These are phyloP conservation scores for Argopecten irradians DNA, from an alignment of 1,140 invertebrate species.

Conservation along the genomic window DNA sequence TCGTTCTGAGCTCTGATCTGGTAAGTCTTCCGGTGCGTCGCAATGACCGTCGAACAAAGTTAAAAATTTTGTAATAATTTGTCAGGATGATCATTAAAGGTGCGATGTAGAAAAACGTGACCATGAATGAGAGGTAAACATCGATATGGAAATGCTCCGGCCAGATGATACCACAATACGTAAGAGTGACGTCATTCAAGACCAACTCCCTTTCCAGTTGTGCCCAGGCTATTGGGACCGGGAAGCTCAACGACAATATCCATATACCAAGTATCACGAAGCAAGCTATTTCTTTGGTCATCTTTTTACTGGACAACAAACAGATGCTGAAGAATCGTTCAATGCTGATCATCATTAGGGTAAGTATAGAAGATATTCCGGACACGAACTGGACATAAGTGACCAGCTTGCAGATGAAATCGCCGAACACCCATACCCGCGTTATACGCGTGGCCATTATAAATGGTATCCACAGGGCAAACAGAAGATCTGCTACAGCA, in stretches of 20 bases:
- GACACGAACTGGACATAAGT: conserved; percentile 61
- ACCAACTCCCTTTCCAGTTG: conserved; percentile 46
- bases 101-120: conserved; percentile 55
- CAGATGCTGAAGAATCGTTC: conserved; percentile 57
- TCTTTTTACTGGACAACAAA: conserved; percentile 44
- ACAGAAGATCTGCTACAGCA: conserved; percentile 64
- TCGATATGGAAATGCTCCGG: conserved; percentile 50
- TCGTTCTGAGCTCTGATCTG: conserved; percentile 40
- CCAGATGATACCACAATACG: conserved; percentile 60
- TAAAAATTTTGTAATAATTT: conserved; percentile 57
- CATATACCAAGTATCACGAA: conserved; percentile 47
- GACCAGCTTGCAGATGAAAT: conserved; percentile 60
- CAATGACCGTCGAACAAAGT: conserved; percentile 46
- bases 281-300: conserved; percentile 37
- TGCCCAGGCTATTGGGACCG: conserved; percentile 60
- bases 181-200: conserved; percentile 18
- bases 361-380: conserved; percentile 59
- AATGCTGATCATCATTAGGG: conserved; percentile 62
- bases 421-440: conserved; percentile 63
- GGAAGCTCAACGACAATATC: conserved; percentile 54
- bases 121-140: conserved; percentile 56
- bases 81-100: conserved; percentile 55
- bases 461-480: conserved; percentile 65
- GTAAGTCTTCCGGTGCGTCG: conserved; percentile 24
- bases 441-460: conserved; percentile 59